These are phyloP conservation scores for Julus scanicus DNA, from an alignment of 2,888 invertebrate genomes.

Conservation along the genomic window DNA sequence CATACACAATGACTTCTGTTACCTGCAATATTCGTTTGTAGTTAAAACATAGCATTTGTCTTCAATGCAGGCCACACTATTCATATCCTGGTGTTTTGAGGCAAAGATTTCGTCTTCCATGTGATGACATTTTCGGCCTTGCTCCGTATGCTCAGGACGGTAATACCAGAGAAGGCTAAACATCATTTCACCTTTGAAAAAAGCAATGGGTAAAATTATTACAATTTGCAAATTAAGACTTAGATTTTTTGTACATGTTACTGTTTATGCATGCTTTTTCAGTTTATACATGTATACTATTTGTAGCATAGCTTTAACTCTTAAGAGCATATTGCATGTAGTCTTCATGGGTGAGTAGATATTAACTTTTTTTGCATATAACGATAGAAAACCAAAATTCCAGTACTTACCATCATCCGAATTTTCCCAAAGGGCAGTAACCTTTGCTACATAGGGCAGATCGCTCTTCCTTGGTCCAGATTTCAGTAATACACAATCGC, in stretches of 20 bases:
- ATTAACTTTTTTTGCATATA: neutral
- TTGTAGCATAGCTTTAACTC: too few species aligned
- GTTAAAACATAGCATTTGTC: conserved; percentile 97
- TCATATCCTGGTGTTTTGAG: conserved; percentile 92
- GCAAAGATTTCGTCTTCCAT: conserved; percentile 94
- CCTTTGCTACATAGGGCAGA: conserved; percentile 93
- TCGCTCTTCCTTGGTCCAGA: conserved; percentile 85
- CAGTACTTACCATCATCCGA: conserved; percentile 82
- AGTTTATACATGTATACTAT: too few species aligned
- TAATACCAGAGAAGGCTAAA: conserved; percentile 97
- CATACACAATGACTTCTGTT: conserved; percentile 50
- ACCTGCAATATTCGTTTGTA: conserved; percentile 97
- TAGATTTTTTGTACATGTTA: too few species aligned
- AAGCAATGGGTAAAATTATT: conserved; percentile 55
- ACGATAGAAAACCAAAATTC: neutral
- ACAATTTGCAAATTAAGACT: neutral
- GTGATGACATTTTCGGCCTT: conserved; percentile 82
- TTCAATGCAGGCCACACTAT: conserved; percentile 97
- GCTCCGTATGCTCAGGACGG: conserved; percentile 95
- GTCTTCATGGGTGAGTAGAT: neutral
- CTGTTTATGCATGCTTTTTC: too few species aligned
- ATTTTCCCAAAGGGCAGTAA: conserved; percentile 94
- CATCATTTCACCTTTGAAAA: conserved; percentile 89
- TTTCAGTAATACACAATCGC: conserved; percentile 91
- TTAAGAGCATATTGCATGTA: neutral